A percentile compares a stretch with the other conserved stretches of the same genome.
These are phyloP conservation scores for Clarias gariepinus DNA, from an alignment of 2,113 vertebrate genomes.

Conservation along the genomic window DNA sequence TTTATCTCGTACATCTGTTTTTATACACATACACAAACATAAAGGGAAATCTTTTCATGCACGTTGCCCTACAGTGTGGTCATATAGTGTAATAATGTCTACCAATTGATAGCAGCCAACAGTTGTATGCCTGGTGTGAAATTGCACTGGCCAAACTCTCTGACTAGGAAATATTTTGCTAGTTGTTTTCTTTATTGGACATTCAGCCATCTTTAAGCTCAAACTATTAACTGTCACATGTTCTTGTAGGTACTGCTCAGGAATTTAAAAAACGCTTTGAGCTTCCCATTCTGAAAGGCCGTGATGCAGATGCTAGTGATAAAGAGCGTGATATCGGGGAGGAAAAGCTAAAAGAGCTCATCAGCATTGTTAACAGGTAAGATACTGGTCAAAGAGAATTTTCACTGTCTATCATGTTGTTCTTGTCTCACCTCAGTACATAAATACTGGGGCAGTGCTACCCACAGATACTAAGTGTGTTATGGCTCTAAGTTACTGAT, in stretches of 20 bases:
- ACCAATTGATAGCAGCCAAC: neutral
- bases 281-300: slow-evolving; percentile 90
- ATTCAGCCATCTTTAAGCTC: neutral
- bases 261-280: slow-evolving; percentile 97
- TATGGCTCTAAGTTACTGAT: too few relatives aligned
- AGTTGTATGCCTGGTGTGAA: neutral
- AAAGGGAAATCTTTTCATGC: too few relatives aligned
- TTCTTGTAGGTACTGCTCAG: slow-evolving; percentile 83
- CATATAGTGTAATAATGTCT: neutral
- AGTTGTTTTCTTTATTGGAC: neutral
- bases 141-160: neutral
- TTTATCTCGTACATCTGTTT: too few relatives aligned
- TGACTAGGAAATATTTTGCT: neutral
- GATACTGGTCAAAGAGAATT: neutral
- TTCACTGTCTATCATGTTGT: neutral
- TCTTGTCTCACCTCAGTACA: neutral
- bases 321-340: slow-evolving; percentile 83
- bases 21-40: too few relatives aligned
- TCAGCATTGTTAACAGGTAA: slow-evolving; percentile 90
- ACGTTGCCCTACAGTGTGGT: too few relatives aligned
- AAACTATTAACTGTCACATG: neutral
- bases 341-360: slow-evolving; percentile 90
- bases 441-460: neutral
- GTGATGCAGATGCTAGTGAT: slow-evolving; percentile 88
- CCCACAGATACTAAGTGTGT: too few relatives aligned